Conservation (phyloP, 2,888 invertebrate genomes). For the Acrocyrtus sp. region DNA sequence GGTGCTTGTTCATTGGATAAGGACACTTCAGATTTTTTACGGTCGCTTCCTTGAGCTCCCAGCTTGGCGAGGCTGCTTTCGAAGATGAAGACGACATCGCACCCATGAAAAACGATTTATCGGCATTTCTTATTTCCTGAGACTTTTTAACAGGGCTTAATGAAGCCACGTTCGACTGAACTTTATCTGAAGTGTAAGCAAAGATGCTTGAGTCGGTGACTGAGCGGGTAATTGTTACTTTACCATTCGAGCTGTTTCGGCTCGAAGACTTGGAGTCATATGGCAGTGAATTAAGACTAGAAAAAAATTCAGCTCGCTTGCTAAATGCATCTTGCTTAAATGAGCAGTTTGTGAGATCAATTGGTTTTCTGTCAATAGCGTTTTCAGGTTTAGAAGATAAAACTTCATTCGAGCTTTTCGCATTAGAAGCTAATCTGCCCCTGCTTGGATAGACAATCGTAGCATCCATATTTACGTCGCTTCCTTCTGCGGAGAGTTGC, state of each 20-base stretch:
- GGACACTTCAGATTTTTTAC: conserved; percentile 62
- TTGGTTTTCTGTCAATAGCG: conserved; percentile 12
- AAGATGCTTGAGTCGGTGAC: conserved; percentile 60
- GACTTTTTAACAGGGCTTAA: too few species aligned
- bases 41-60: conserved; percentile 49
- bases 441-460: conserved; percentile 16
- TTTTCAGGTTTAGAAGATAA: conserved; percentile 16
- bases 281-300: conserved; percentile 63
- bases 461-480: conserved; percentile 5
- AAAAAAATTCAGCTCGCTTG: conserved; percentile 40
- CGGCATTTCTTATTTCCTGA: too few species aligned
- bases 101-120: conserved; percentile 21
- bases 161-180: background rate
- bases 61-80: conserved; percentile 39
- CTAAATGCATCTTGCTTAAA: conserved; percentile 23
- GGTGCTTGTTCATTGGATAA: conserved; percentile 49
- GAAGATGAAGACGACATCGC: conserved; percentile 26
- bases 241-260: conserved; percentile 18
- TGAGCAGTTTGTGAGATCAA: conserved; percentile 42
- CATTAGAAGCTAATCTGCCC: background rate
- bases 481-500: too few species aligned
- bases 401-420: conserved; percentile 4
- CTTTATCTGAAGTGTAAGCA: conserved; percentile 3
- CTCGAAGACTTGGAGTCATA: conserved; percentile 29
- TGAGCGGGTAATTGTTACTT: conserved; percentile 52